A percentile compares a stretch with the other conserved stretches of the same genome.
Evolutionary conservation across 2,113 vertebrate genomes (phyloP).

Genomic region (Dermatemys mawii): DNA sequence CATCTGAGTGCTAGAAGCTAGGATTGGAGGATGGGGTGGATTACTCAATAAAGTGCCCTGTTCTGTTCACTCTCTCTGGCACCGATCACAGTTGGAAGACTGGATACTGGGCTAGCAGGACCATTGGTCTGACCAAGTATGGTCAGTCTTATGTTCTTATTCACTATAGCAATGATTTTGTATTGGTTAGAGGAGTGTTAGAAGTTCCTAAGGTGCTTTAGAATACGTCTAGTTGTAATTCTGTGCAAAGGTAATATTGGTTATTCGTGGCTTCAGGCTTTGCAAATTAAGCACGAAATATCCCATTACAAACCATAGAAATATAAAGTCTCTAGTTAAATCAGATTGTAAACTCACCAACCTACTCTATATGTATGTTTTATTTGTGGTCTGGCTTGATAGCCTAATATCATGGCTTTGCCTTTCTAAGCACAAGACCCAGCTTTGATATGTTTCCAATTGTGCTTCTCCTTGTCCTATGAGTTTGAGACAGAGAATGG

Average conservation of each 20-base stretch:
- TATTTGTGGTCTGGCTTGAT: not conserved
- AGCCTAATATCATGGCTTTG: not conserved
- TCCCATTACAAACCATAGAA: not conserved
- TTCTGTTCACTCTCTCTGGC: not conserved
- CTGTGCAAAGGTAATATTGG: not conserved
- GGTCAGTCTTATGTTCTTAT: not conserved
- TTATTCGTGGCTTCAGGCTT: not conserved
- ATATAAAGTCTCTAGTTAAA: not conserved
- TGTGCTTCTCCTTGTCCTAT: not conserved
- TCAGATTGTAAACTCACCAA: not conserved
- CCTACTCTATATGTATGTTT: not conserved
- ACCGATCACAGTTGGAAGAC: not conserved
- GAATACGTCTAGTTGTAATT: not conserved
- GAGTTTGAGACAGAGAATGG: not conserved
- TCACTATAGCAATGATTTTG: rapidly evolving
- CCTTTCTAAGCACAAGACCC: not conserved
- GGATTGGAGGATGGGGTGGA: not conserved
- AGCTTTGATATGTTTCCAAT: not conserved
- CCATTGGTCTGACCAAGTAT: not conserved
- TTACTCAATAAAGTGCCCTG: not conserved
- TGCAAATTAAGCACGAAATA: not conserved
- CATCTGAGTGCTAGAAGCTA: not conserved
- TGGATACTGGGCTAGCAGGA: not conserved
- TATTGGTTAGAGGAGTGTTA: rapidly evolving
- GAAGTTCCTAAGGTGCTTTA: not conserved